phyloP scores from a whole-genome alignment of 2,888 invertebrate genomes.

The Apotomis turbidana region DNA sequence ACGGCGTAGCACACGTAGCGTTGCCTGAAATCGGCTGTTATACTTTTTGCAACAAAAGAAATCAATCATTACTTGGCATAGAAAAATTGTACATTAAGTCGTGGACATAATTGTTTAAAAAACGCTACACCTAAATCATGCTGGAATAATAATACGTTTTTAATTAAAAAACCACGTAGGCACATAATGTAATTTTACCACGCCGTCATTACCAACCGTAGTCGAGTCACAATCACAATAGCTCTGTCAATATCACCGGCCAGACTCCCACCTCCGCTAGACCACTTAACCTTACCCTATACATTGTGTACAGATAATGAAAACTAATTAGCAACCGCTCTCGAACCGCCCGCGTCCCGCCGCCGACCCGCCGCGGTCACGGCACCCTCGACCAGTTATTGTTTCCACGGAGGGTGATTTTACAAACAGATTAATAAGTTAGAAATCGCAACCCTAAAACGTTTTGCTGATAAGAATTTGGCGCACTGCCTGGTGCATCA shows the following conservation, averaged over 20 bases:
- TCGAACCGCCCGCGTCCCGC: constrained; percentile 12
- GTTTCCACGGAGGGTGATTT: constrained; percentile 30
- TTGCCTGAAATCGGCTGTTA: no score
- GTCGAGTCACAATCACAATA: constrained; percentile 20
- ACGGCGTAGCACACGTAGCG: no score
- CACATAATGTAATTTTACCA: not conserved
- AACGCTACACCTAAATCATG: no score
- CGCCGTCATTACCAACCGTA: not conserved
- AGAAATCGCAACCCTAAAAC: constrained; percentile 28
- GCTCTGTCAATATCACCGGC: constrained; percentile 20
- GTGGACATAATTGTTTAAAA: no score
- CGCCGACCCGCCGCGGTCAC: constrained; percentile 15
- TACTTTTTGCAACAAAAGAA: no score
- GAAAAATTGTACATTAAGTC: no score
- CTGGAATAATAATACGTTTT: no score
- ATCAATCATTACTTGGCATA: no score
- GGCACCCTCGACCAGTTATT: constrained; percentile 30
- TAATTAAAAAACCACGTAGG: no score
- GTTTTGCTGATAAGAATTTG: constrained; percentile 10
- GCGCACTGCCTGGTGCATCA: not conserved
- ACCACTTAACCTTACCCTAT: constrained; percentile 33
- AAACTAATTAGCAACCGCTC: constrained; percentile 42
- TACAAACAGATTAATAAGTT: constrained; percentile 33
- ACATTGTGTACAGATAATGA: constrained; percentile 40
- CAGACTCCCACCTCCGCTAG: constrained; percentile 12